Percentiles rank a stretch among this genome's conserved stretches.
phyloP scores from a whole-genome alignment of 2,797 vertebrate genomes.

The Salmo trutta region DNA sequence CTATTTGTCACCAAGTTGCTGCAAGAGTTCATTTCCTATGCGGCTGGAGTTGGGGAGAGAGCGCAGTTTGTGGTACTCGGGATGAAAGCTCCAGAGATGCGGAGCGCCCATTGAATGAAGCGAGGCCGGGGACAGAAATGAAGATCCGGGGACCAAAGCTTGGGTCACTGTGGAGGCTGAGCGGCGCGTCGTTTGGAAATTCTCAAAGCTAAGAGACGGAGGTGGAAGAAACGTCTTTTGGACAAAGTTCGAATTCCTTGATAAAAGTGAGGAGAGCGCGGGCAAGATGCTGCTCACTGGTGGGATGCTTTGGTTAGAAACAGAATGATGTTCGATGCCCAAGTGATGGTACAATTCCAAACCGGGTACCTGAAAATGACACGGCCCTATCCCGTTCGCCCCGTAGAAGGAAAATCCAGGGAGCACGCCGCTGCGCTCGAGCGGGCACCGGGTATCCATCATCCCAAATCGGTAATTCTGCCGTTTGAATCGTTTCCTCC shows the following conservation, averaged over 20 bases:
- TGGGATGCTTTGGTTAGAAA: conserved; percentile 27
- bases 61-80: conserved; percentile 47
- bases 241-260: conserved; percentile 29
- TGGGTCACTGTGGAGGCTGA: conserved; percentile 30
- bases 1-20: conserved; percentile 34
- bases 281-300: conserved; percentile 62
- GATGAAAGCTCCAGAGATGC: conserved; percentile 34
- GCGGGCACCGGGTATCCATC: conserved; percentile 33
- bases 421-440: conserved; percentile 42
- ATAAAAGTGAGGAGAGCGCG: conserved; percentile 69
- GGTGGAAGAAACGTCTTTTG: conserved; percentile 54
- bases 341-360: conserved; percentile 47
- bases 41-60: conserved; percentile 29
- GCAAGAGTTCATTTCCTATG: conserved; percentile 46
- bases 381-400: conserved; percentile 42
- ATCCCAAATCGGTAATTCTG: conserved; percentile 52
- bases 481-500: conserved; percentile 86
- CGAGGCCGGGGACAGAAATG: conserved; percentile 41
- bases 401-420: conserved; percentile 49
- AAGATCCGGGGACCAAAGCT: conserved; percentile 31
- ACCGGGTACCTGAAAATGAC: conserved; percentile 36
- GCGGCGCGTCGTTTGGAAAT: conserved; percentile 39
- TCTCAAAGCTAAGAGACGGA: conserved; percentile 46
- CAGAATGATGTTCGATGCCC: conserved; percentile 21
- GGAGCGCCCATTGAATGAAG: conserved; percentile 48